Percentiles rank a stretch among this genome's conserved stretches.
These are phyloP conservation scores for Metellina segmentata DNA, from an alignment of 2,888 invertebrate genomes.

Conservation along the genomic window DNA sequence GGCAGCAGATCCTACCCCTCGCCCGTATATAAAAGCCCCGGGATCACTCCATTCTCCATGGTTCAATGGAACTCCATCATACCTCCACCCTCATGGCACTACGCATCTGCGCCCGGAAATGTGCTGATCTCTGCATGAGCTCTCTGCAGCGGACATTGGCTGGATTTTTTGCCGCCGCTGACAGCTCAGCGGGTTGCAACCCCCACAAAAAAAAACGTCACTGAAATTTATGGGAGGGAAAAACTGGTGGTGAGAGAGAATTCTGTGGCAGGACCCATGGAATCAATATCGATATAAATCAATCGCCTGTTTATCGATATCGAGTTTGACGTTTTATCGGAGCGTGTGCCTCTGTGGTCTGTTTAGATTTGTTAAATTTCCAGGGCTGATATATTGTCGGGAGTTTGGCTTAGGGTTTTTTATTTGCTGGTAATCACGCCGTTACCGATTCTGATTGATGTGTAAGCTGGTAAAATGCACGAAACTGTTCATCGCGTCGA, in stretches of 20 bases:
- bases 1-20: neutral
- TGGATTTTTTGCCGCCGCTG: slow-evolving; percentile 31
- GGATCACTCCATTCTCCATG: slow-evolving; percentile 64
- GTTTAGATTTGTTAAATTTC: slow-evolving; percentile 51
- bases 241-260: slow-evolving; percentile 60
- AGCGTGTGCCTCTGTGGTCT: slow-evolving; percentile 4
- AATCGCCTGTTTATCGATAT: slow-evolving; percentile 34
- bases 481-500: too few relatives aligned
- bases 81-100: slow-evolving; percentile 26
- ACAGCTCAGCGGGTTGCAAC: slow-evolving; percentile 52
- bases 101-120: slow-evolving; percentile 65
- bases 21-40: slow-evolving; percentile 45
- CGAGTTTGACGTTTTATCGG: slow-evolving; percentile 43
- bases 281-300: slow-evolving; percentile 69
- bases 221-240: slow-evolving; percentile 66
- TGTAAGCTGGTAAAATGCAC: too few relatives aligned
- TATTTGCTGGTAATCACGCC: too few relatives aligned
- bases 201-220: neutral
- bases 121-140: slow-evolving; percentile 65
- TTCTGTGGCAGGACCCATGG: slow-evolving; percentile 6
- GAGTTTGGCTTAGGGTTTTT: neutral
- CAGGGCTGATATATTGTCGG: neutral
- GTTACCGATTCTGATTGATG: too few relatives aligned
- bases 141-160: slow-evolving; percentile 43
- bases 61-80: slow-evolving; percentile 68